phyloP scores from a whole-genome alignment of 2,888 invertebrate genomes.

The Acanthacorydalis orientalis region DNA sequence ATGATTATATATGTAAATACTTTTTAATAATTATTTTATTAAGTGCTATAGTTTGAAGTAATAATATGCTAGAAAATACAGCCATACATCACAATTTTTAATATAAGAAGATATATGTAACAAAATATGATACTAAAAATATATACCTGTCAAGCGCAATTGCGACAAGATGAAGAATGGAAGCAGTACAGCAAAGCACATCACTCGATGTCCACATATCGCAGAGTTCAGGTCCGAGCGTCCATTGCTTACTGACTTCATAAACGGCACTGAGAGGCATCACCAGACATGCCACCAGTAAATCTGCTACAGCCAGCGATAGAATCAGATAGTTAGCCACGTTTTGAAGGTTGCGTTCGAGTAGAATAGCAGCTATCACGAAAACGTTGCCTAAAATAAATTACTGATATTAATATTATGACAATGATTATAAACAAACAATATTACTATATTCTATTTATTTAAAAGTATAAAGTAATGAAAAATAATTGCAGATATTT shows the following conservation, averaged over 20 bases:
- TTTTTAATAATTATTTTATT: not conserved
- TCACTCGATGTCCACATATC: constrained; percentile 91
- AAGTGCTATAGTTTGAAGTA: not conserved
- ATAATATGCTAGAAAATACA: not conserved
- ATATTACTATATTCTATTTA: not conserved
- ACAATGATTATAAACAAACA: not conserved
- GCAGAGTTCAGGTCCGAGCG: constrained; percentile 71
- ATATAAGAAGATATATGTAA: not conserved
- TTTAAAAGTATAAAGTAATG: no score
- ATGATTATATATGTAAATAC: not conserved
- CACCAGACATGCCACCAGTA: constrained; percentile 71
- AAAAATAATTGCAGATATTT: no score
- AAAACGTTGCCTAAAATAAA: constrained; percentile 68
- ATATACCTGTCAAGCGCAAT: constrained; percentile 71
- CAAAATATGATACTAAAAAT: not conserved
- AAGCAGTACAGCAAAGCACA: constrained; percentile 78
- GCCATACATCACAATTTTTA: not conserved
- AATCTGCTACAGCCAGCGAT: constrained; percentile 79
- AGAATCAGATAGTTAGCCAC: constrained; percentile 84
- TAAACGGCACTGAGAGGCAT: constrained; percentile 65
- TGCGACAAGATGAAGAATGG: constrained; percentile 64
- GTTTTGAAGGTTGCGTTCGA: constrained; percentile 73
- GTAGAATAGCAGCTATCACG: constrained; percentile 80
- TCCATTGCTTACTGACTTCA: constrained; percentile 67
- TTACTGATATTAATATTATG: constrained; percentile 5